phyloP scores from a whole-genome alignment of 2,888 invertebrate species.

The Sympetrum striolatum region DNA sequence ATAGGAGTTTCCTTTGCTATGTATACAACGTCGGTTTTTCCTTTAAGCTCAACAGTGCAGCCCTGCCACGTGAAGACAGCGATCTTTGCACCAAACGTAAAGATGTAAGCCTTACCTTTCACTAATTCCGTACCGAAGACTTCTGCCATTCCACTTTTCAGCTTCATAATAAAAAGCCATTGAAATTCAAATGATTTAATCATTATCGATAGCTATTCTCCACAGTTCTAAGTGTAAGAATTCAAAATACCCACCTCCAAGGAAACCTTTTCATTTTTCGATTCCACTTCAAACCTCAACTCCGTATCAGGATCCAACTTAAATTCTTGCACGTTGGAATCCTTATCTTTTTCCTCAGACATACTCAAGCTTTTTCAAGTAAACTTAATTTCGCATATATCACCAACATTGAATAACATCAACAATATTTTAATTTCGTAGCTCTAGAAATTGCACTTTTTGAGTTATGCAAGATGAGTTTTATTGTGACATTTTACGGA shows the following conservation, averaged over 20 bases:
- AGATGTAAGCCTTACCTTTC: conserved; percentile 89
- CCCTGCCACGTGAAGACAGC: conserved; percentile 97
- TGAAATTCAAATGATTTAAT: neutral
- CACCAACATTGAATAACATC: neutral
- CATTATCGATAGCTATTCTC: neutral
- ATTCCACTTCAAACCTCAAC: conserved; percentile 93
- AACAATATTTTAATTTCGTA: neutral
- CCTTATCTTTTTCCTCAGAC: conserved; percentile 46
- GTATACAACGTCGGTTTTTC: conserved; percentile 92
- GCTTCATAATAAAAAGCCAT: conserved; percentile 61
- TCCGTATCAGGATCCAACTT: conserved; percentile 88
- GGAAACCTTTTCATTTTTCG: conserved; percentile 80
- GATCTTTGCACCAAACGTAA: conserved; percentile 88
- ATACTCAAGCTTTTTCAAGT: neutral
- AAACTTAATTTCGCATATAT: neutral
- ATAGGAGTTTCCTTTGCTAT: conserved; percentile 96
- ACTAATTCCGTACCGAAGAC: conserved; percentile 96
- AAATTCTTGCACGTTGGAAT: conserved; percentile 67
- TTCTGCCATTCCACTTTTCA: conserved; percentile 91
- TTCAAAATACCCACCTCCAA: conserved; percentile 67
- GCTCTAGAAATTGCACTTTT: neutral
- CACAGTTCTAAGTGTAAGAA: neutral
- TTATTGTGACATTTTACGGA: neutral
- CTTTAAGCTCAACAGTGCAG: conserved; percentile 83
- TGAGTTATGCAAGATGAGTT: too few relatives aligned